A percentile compares a stretch with the other conserved stretches of the same genome.
Conservation (phyloP, 2,113 vertebrate genomes). For the Scomber scombrus region DNA sequence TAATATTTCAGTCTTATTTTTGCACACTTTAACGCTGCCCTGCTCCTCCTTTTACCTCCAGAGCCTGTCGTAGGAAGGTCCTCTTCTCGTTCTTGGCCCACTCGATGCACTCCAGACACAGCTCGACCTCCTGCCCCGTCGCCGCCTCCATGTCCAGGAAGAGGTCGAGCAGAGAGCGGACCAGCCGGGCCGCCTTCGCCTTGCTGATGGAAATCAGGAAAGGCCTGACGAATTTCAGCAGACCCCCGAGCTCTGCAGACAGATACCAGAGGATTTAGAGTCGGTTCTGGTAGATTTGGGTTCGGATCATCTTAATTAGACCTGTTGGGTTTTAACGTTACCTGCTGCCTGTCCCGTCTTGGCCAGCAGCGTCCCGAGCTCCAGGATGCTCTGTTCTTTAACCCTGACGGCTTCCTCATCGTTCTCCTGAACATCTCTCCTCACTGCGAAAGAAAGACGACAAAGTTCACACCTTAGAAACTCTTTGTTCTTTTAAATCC, state of each 20-base stretch:
- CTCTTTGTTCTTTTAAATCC: neutral
- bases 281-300: too few species aligned
- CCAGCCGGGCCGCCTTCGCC: conserved; percentile 94
- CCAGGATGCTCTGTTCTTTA: conserved; percentile 99
- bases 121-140: conserved; percentile 97
- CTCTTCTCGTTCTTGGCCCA: conserved; percentile 99
- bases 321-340: conserved; percentile 71
- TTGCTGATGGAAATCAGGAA: conserved; percentile 97
- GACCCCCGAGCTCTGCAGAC: conserved; percentile 93
- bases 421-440: conserved; percentile 96
- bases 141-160: conserved; percentile 99
- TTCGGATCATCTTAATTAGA: too few species aligned
- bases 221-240: conserved; percentile 97
- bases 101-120: conserved; percentile 98
- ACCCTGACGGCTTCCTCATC: conserved; percentile 98
- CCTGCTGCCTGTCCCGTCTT: conserved; percentile 99
- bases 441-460: conserved; percentile 85
- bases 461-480: neutral
- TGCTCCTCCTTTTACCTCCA: conserved; percentile 87
- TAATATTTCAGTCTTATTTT: neutral
- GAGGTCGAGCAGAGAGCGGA: conserved; percentile 95
- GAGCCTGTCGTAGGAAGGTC: conserved; percentile 97
- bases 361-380: conserved; percentile 94
- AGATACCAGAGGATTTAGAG: neutral
- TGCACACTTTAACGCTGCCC: neutral